Evolutionary conservation across 1,140 invertebrate species (phyloP).

Genomic region (Drosophila orena): DNA sequence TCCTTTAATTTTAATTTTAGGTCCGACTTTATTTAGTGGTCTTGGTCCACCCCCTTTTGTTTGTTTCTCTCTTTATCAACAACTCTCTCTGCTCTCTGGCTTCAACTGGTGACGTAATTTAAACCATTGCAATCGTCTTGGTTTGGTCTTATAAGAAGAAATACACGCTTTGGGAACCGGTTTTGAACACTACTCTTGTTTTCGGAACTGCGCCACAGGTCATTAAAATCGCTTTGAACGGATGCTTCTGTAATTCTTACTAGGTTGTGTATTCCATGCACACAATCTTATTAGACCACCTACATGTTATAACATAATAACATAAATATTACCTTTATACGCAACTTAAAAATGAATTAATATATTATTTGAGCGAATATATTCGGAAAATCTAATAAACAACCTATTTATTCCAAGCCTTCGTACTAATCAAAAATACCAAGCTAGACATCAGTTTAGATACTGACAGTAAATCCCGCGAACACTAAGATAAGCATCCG

Average conservation of each 20-base stretch:
- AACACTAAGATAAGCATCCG: neutral
- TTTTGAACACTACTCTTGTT: conserved; percentile 56
- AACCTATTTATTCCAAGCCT: no score
- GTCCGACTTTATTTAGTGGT: neutral
- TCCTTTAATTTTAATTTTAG: neutral
- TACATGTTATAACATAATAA: no score
- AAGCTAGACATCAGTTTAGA: no score
- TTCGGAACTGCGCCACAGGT: conserved; percentile 60
- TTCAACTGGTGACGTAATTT: conserved; percentile 66
- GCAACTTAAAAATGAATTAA: no score
- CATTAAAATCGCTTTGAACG: neutral
- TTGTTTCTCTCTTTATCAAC: neutral
- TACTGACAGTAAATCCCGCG: no score
- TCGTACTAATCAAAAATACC: no score
- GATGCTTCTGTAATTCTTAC: neutral
- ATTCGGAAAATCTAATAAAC: no score
- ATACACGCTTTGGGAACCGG: conserved; percentile 51
- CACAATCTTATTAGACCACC: no score
- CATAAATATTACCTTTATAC: no score
- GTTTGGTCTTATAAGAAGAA: conserved; percentile 78
- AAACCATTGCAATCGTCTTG: conserved; percentile 65
- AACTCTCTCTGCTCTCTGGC: conserved; percentile 17
- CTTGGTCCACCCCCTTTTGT: conserved; percentile 5
- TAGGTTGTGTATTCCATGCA: no score
- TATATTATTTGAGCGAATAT: no score